Evolutionary conservation across 1,140 invertebrate species (phyloP), one percentile per base, ranked within the genome.

Genomic region (Zaprionus vittiger): DNA sequence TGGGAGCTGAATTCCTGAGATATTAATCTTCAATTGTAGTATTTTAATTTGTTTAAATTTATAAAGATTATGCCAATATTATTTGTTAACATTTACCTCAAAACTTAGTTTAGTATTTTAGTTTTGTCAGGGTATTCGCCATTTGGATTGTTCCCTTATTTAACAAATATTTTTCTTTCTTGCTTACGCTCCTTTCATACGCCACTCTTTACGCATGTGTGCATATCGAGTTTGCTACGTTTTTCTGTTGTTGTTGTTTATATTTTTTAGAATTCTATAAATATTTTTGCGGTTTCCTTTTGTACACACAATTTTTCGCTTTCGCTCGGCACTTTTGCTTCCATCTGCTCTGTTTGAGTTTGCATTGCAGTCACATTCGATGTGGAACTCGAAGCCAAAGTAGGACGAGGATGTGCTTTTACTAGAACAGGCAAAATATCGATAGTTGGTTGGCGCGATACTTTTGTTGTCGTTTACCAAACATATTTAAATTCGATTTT

Each of bases 281-380:
- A 84, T 81, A 89, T 89, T 89, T 83, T 83, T 89, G 84, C 68
- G 78, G 78, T 72, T 73, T 77, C 62, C 83, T 77, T 64, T 83
- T 68, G 31, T 68, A n/a, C 20, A 69, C 37, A 26, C 1, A n/a
- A 24, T 37, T 64, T 57, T 73, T 22, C 37, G 37, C 47, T 65
- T 64, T 72, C 24, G 12, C 52, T 57, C 24, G 52, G 55, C 54
- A 56, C 52, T 34, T 38, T 9, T 31, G 28, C 28, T 73, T 64
- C 41, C 22, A 7, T 37, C 44, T 60, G 5, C n/a, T 6, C 64
- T 79, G 82, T 76, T 77, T 28, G 70, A 86, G 71, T 76, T 82
- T 70, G 64, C 59, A 80, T 76, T 79, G 74, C 78, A 84, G 38
- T 78, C 75, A 68, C 73, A 81, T 75, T 73, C 28, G 14, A 9